Conservation (phyloP, 2,113 vertebrate species). For the Poeciliopsis occidentalis region DNA sequence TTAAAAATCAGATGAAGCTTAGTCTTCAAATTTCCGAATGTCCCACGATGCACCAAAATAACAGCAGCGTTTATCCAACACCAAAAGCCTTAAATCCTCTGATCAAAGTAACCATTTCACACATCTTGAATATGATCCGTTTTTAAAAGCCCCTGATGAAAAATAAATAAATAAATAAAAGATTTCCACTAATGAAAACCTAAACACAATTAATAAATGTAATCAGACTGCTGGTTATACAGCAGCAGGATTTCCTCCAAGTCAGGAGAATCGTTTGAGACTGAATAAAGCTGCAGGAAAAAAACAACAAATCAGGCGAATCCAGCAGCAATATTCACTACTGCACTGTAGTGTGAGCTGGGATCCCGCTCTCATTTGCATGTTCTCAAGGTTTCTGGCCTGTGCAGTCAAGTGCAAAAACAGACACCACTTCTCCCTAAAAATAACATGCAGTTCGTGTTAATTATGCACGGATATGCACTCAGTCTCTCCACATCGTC, state of each 20-base stretch:
- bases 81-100: too few relatives aligned
- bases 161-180: not conserved
- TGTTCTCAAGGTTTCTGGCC: constrained; percentile 48
- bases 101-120: too few relatives aligned
- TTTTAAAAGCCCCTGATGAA: constrained; percentile 8
- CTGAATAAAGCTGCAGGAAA: constrained; percentile 31
- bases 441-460: constrained; percentile 47
- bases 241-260: constrained; percentile 9
- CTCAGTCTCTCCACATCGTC: constrained; percentile 14
- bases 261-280: constrained; percentile 39
- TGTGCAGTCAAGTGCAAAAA: constrained; percentile 42
- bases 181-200: not conserved
- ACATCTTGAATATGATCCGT: not conserved
- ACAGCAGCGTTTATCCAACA: too few relatives aligned
- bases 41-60: too few relatives aligned
- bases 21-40: too few relatives aligned
- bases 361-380: constrained; percentile 47
- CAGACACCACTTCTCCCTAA: constrained; percentile 38
- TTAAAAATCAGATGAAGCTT: too few relatives aligned
- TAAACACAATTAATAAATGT: constrained; percentile 15
- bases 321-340: constrained; percentile 24
- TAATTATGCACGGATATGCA: constrained; percentile 57
- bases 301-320: constrained; percentile 24
- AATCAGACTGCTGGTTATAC: constrained; percentile 19
- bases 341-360: not conserved